Evolutionary conservation across 2,888 invertebrate genomes (phyloP).

Genomic region (Drosophila pseudotakahashii): DNA sequence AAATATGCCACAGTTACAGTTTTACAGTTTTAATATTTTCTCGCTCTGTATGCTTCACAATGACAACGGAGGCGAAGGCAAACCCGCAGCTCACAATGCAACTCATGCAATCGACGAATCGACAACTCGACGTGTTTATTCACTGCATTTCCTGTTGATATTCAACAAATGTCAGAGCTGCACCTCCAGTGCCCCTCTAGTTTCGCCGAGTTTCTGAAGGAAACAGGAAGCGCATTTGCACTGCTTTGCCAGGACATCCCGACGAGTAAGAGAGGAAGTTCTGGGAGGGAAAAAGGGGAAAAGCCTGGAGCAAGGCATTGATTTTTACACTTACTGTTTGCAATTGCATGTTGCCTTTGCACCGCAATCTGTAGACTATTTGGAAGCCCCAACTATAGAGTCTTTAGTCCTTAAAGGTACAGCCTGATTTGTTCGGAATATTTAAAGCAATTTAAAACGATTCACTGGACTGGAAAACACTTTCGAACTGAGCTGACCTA

Average conservation of each 20-base stretch:
- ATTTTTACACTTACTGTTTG: constrained; percentile 69
- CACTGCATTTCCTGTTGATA: constrained; percentile 80
- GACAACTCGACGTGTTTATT: constrained; percentile 71
- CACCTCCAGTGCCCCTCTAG: neutral
- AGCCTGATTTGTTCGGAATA: neutral
- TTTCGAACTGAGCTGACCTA: neutral
- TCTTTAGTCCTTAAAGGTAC: neutral
- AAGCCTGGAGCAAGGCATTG: constrained; percentile 61
- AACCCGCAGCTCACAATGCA: constrained; percentile 38
- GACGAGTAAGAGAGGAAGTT: constrained; percentile 12
- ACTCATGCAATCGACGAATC: constrained; percentile 39
- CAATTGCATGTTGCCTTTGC: constrained; percentile 32
- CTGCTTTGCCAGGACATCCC: constrained; percentile 40
- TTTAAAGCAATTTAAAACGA: constrained; percentile 1
- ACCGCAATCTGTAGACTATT: neutral
- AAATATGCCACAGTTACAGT: too few relatives aligned
- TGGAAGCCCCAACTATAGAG: neutral
- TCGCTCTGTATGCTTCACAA: constrained; percentile 15
- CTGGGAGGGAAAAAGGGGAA: constrained; percentile 5
- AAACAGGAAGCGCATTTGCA: constrained; percentile 76
- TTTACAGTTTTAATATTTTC: too few relatives aligned
- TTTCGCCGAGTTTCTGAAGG: constrained; percentile 42
- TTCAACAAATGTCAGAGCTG: constrained; percentile 65
- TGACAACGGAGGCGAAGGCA: constrained; percentile 12
- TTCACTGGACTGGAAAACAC: neutral